Percentiles rank a stretch among this genome's conserved stretches.
Evolutionary conservation across 1,140 invertebrate species (phyloP).

Genomic region (Ridgeia piscesae): DNA sequence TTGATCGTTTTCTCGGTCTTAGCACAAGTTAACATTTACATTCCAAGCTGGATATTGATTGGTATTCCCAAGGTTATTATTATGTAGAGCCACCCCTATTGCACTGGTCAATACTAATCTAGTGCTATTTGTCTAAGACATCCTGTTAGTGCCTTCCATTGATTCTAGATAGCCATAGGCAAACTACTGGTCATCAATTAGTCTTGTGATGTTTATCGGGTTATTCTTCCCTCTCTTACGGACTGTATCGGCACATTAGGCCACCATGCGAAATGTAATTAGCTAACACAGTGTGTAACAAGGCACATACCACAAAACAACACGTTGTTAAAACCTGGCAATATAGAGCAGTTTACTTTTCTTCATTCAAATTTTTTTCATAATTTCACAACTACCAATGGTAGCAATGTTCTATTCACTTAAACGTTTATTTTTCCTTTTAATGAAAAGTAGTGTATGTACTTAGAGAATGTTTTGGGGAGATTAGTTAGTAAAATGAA

Average conservation of each 20-base stretch:
- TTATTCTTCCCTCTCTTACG: neutral
- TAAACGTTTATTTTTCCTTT: neutral
- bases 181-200: neutral
- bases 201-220: neutral
- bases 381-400: no score
- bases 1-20: neutral
- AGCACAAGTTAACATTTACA: neutral
- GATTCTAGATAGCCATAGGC: neutral
- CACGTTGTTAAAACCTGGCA: no score
- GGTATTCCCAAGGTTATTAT: neutral
- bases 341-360: no score
- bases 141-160: neutral
- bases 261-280: neutral
- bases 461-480: no score
- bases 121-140: neutral
- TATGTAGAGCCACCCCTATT: neutral
- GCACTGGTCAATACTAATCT: neutral
- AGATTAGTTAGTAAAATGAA: no score
- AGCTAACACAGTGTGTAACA: neutral
- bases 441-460: no score
- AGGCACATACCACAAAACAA: neutral
- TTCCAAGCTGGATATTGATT: neutral
- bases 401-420: no score
- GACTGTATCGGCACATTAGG: neutral
- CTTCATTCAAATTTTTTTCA: no score